Evolutionary conservation across 2,113 vertebrate species (phyloP).

Genomic region (Microtus pennsylvanicus): DNA sequence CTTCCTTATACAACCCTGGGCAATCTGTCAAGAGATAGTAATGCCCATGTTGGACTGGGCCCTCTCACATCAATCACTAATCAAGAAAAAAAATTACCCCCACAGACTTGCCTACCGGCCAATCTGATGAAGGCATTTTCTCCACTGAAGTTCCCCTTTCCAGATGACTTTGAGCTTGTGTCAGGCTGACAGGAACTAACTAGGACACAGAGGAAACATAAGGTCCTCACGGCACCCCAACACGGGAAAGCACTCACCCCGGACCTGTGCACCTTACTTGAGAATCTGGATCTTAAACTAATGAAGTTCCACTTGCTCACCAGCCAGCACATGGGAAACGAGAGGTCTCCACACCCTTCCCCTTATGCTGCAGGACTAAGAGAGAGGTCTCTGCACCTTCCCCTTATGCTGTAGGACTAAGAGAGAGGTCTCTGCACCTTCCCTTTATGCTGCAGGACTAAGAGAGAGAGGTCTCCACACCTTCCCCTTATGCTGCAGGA

Average conservation of each 20-base stretch:
- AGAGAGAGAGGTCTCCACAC: too few relatives aligned
- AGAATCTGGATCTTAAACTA: accelerated
- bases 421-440: too few relatives aligned
- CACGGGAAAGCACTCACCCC: background rate
- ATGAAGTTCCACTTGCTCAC: background rate
- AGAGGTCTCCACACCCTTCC: too few relatives aligned
- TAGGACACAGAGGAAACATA: background rate
- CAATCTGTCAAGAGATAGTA: background rate
- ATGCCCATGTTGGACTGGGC: background rate
- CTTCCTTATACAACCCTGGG: background rate
- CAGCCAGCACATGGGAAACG: accelerated
- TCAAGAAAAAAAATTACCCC: background rate
- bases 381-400: too few relatives aligned
- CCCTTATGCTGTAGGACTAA: too few relatives aligned
- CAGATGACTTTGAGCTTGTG: background rate
- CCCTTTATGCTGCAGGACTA: too few relatives aligned
- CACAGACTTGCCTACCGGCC: background rate
- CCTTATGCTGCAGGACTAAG: accelerated
- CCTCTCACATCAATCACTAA: background rate
- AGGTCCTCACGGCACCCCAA: accelerated
- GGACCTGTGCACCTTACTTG: accelerated
- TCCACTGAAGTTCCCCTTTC: background rate
- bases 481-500: too few relatives aligned
- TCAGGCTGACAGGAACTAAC: background rate
- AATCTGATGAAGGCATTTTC: background rate